Percentiles rank a stretch among this genome's conserved stretches.
Evolutionary conservation across 1,140 invertebrate genomes (phyloP).

Genomic region (Drosophila dunni): DNA sequence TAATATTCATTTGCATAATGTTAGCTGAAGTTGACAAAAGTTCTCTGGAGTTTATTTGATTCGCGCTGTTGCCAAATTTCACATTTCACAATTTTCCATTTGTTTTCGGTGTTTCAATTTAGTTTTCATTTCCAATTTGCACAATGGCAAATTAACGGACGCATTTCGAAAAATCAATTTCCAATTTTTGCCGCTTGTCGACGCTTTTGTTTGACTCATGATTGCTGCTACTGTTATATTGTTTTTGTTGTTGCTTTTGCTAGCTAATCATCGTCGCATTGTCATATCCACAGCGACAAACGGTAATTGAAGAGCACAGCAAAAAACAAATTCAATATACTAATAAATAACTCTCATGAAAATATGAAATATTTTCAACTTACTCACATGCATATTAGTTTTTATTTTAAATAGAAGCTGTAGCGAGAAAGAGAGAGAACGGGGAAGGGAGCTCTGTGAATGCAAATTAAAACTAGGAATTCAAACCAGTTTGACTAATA

Average conservation of each 20-base stretch:
- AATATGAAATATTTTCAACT: conserved; percentile 6
- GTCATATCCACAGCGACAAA: conserved; percentile 52
- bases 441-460: not conserved
- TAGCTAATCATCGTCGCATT: conserved; percentile 61
- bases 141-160: conserved; percentile 28
- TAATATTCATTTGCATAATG: conserved; percentile 33
- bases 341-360: not conserved
- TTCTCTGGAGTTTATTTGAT: not conserved
- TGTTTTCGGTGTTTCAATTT: conserved; percentile 29
- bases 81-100: not conserved
- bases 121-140: conserved; percentile 20
- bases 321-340: not conserved
- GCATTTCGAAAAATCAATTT: conserved; percentile 31
- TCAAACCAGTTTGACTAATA: not conserved
- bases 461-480: not conserved
- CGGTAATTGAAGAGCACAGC: conserved; percentile 28
- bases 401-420: not conserved
- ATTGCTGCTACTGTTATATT: conserved; percentile 20
- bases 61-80: conserved; percentile 4
- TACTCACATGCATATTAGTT: not conserved
- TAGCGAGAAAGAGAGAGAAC: not conserved
- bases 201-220: conserved; percentile 17
- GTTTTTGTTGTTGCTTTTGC: conserved; percentile 22
- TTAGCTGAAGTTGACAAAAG: not conserved
- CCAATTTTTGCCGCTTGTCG: conserved; percentile 19